Conservation (phyloP, 2,888 invertebrate species). For the Cordylochernes scorpioides region DNA sequence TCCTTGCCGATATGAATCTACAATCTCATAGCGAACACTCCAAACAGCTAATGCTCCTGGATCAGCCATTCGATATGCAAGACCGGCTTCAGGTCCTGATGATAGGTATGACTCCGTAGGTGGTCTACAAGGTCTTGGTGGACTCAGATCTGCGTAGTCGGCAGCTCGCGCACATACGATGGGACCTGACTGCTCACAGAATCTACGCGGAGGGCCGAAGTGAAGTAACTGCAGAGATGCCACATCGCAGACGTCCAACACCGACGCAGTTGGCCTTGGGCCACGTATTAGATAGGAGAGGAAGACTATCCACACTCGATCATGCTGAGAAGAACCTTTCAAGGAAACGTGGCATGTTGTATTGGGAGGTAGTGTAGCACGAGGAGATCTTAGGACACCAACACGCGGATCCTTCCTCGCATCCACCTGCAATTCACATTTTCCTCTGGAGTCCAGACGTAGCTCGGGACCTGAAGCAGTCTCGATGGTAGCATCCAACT, state of each 20-base stretch:
- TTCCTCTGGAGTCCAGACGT: conserved; percentile 12
- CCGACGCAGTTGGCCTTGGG: not conserved
- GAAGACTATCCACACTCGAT: conserved; percentile 50
- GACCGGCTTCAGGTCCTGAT: conserved; percentile 39
- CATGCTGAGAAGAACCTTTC: conserved; percentile 22
- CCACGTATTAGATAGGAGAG: conserved; percentile 52
- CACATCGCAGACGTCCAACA: not conserved
- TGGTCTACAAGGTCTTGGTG: conserved; percentile 15
- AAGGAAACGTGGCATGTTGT: conserved; percentile 55
- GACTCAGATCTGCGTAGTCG: conserved; percentile 13
- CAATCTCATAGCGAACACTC: conserved; percentile 51
- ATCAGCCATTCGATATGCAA: conserved; percentile 42
- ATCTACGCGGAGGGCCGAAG: no score
- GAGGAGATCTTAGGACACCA: conserved; percentile 9
- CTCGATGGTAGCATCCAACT: conserved; percentile 51
- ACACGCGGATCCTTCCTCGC: conserved; percentile 3
- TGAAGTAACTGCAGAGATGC: not conserved
- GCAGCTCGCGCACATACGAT: conserved; percentile 16
- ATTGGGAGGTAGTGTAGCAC: conserved; percentile 45
- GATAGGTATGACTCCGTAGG: conserved; percentile 46
- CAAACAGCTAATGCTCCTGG: conserved; percentile 38
- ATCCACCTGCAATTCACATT: conserved; percentile 8
- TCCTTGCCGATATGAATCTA: no score
- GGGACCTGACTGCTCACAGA: conserved; percentile 17
- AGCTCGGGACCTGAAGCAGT: conserved; percentile 30